Base-by-base conservation (phyloP, 2,113 vertebrate genomes). In the Silurus meridionalis region DNA sequence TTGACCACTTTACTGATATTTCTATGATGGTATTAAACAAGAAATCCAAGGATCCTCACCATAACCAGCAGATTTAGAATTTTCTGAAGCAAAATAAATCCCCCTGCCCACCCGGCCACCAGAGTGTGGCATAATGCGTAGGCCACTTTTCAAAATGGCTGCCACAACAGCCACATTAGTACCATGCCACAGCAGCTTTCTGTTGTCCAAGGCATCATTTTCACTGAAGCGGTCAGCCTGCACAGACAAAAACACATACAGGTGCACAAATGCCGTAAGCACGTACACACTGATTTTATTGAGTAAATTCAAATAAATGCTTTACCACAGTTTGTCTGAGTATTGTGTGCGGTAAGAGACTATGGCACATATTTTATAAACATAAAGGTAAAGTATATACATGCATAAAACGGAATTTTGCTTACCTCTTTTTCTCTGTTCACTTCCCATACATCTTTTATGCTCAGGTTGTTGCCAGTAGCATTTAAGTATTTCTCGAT, bases 61-160 rank as follows among this genome's bases (percentile, higher is more conserved):
- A 0, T 97, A 98, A 87, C 77, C 0, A 0, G 95, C 95, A 17
- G 97, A 98, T 89, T 97, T 98, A 82, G 86, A 88, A 92, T 96
- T 98, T 94, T 99, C 97, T 0, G 96, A 99, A 53, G 97, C 96
- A 0, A 98, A 99, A 92, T 97, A 99, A 87, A 98, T 96, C 25
- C 97, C 97, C 14, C 90, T 91, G 86, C 98, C 97, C 14, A 97
- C 96, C 0, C 95, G 94, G 0, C 97, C 97, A 0, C 97, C 96
- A 0, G 97, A 97, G 87, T 98, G 97, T 0, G 97, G 97, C 97
- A 98, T 97, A 89, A 99, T 98, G 69, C 95, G 95, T 83, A 99
- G 94, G 4, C 98, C 97, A 0, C 94, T 97, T 92, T 96, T 97
- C 86, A 99, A 94, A 89, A 98, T 98, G 52, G 97, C 96, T 0